Evolutionary conservation across 2,888 invertebrate genomes (phyloP).

Genomic region (Cheilosia grossa): DNA sequence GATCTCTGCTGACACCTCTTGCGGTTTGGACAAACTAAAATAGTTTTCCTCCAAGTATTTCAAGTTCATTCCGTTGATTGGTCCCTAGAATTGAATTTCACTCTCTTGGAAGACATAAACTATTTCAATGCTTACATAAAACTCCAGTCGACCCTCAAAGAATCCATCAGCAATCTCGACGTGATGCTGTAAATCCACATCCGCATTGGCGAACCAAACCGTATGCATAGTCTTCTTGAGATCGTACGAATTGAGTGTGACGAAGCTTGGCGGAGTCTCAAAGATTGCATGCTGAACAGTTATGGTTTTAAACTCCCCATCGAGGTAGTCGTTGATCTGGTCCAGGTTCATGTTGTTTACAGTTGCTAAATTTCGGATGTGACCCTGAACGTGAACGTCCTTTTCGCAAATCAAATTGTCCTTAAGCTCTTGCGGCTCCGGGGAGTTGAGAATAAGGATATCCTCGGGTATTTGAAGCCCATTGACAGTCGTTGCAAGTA

Average conservation of each 20-base stretch:
- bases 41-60: constrained; percentile 83
- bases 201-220: constrained; percentile 84
- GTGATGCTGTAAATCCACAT: constrained; percentile 77
- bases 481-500: constrained; percentile 80
- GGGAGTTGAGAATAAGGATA: constrained; percentile 81
- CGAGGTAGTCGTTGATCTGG: constrained; percentile 76
- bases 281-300: constrained; percentile 83
- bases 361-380: constrained; percentile 76
- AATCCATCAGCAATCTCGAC: constrained; percentile 77
- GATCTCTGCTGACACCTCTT: constrained; percentile 83
- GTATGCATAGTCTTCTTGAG: constrained; percentile 80
- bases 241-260: constrained; percentile 81
- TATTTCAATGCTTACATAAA: constrained; percentile 76
- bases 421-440: constrained; percentile 76
- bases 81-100: constrained; percentile 81
- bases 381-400: constrained; percentile 73
- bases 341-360: constrained; percentile 78
- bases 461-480: constrained; percentile 83
- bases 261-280: constrained; percentile 82
- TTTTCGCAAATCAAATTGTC: constrained; percentile 75
- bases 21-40: constrained; percentile 84
- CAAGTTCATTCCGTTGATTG: constrained; percentile 83
- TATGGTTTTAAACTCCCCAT: constrained; percentile 75
- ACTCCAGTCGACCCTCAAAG: constrained; percentile 79
- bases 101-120: too few species aligned